A percentile compares a stretch with the other conserved stretches of the same genome.
Evolutionary conservation across 2,797 vertebrate species (phyloP).

Genomic region (Bovichtus diacanthus): DNA sequence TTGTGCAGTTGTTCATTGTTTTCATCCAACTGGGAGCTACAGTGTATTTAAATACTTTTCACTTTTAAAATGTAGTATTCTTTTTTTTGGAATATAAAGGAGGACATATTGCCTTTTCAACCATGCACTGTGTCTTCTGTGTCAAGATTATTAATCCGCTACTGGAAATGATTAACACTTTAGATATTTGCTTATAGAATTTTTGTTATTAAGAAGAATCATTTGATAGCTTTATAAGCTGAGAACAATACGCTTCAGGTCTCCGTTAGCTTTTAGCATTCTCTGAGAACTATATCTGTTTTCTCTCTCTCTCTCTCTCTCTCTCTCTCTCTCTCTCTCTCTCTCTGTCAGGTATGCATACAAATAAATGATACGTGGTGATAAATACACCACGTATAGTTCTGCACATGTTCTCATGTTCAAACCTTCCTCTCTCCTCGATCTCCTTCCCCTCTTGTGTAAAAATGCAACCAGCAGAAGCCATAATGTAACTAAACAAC

Average conservation of each 20-base stretch:
- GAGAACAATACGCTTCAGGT: background rate
- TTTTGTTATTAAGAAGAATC: no score
- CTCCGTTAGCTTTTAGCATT: background rate
- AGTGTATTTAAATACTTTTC: slow-evolving; percentile 42
- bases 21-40: slow-evolving; percentile 53
- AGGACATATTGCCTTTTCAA: slow-evolving; percentile 18
- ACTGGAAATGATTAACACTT: background rate
- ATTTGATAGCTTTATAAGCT: slow-evolving; percentile 13
- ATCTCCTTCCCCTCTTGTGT: background rate
- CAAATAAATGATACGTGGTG: background rate
- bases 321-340: no score
- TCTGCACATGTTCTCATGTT: no score
- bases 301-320: background rate
- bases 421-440: slow-evolving; percentile 10
- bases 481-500: slow-evolving; percentile 41
- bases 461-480: slow-evolving; percentile 27
- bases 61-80: slow-evolving; percentile 40
- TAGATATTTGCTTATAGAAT: background rate
- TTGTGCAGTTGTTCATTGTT: slow-evolving; percentile 73
- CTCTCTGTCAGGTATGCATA: background rate
- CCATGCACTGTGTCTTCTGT: slow-evolving; percentile 7
- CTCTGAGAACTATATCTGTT: background rate
- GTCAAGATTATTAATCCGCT: slow-evolving; percentile 10
- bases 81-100: slow-evolving; percentile 29
- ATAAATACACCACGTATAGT: no score